Percentiles rank a stretch among this genome's conserved stretches.
Conservation (phyloP, 2,113 vertebrate genomes). For the Onychostruthus taczanowskii region DNA sequence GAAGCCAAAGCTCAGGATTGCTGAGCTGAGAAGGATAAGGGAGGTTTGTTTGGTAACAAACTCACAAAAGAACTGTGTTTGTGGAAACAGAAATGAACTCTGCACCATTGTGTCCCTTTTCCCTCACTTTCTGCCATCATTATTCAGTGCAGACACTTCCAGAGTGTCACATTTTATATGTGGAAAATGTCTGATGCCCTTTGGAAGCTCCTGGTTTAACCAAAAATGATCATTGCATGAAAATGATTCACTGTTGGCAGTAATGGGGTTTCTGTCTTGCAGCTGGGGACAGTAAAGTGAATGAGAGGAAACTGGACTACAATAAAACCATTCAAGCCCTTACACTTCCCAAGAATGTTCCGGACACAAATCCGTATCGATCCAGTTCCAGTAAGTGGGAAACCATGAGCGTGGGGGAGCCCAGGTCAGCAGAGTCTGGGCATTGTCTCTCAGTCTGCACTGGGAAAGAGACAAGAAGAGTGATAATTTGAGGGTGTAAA, state of each 20-base stretch:
- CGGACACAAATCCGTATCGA: slow-evolving; percentile 92
- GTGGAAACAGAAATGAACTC: not conserved
- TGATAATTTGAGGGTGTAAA: not conserved
- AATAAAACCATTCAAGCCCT: slow-evolving; percentile 91
- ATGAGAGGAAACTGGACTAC: slow-evolving; percentile 92
- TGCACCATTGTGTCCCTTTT: not conserved
- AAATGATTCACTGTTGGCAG: not conserved
- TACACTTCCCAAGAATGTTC: slow-evolving; percentile 86
- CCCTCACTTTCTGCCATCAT: not conserved
- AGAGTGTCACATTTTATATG: not conserved
- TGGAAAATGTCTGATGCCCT: not conserved
- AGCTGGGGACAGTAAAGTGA: slow-evolving; percentile 95
- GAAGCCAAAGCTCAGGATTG: not conserved
- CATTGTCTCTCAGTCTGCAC: not conserved
- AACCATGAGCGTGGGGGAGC: not conserved
- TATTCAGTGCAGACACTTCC: not conserved
- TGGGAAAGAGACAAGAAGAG: not conserved
- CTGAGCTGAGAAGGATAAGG: not conserved
- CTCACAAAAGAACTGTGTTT: not conserved
- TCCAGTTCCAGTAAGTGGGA: slow-evolving; percentile 85
- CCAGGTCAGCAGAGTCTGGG: not conserved
- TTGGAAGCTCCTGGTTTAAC: not conserved
- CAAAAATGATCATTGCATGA: not conserved
- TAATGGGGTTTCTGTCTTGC: slow-evolving; percentile 13
- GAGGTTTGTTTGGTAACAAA: not conserved